Evolutionary conservation across 2,113 vertebrate genomes (phyloP).

Genomic region (Falcunculus frontatus): DNA sequence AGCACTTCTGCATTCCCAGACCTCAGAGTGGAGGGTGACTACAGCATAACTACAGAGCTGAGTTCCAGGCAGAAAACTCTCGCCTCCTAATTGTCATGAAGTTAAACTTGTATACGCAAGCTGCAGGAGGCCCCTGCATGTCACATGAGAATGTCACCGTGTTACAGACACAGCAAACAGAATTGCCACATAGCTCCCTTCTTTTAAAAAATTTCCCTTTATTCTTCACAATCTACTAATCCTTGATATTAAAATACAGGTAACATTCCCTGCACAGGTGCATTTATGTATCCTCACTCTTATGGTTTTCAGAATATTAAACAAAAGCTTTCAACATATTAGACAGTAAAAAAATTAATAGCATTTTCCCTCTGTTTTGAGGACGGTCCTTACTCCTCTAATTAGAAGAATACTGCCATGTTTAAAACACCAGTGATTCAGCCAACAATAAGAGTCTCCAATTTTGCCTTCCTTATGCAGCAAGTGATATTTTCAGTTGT

Average conservation of each 20-base stretch:
- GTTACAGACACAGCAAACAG: neutral
- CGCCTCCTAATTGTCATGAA: neutral
- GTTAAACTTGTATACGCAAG: neutral
- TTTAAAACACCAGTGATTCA: neutral
- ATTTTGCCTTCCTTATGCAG: neutral
- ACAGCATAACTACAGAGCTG: neutral
- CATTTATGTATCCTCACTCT: neutral
- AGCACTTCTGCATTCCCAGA: neutral
- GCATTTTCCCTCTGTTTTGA: neutral
- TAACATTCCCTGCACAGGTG: neutral
- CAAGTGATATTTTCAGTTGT: neutral
- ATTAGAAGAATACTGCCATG: neutral
- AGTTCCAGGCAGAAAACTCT: neutral
- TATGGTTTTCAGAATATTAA: neutral
- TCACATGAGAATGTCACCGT: neutral
- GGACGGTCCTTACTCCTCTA: neutral
- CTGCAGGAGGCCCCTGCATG: neutral
- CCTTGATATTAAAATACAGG: neutral
- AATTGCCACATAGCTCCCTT: neutral
- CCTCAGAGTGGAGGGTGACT: neutral
- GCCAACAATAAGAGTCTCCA: neutral
- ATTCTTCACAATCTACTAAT: slow-evolving; percentile 1
- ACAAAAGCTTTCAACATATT: slow-evolving; percentile 1
- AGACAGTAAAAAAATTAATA: slow-evolving; percentile 12
- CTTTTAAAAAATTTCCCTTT: slow-evolving; percentile 19